These are phyloP conservation scores for Thunnus thynnus DNA, from an alignment of 2,113 vertebrate species.

Conservation along the genomic window DNA sequence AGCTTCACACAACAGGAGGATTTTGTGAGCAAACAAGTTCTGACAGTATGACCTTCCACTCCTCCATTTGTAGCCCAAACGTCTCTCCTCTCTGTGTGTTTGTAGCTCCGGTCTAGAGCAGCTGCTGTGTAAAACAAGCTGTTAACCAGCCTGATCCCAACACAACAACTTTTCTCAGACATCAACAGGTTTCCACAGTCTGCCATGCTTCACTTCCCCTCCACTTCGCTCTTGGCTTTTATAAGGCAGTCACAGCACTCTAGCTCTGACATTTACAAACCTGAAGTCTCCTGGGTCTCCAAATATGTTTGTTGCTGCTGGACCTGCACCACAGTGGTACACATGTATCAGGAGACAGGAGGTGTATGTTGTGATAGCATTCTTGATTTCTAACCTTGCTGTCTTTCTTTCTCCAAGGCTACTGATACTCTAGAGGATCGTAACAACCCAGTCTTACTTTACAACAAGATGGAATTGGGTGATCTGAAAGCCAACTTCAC, in stretches of 20 bases:
- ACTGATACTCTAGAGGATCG: slow-evolving; percentile 93
- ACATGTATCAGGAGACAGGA: slow-evolving; percentile 47
- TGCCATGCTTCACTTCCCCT: slow-evolving; percentile 55
- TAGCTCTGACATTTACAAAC: slow-evolving; percentile 73
- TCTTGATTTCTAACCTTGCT: slow-evolving; percentile 45
- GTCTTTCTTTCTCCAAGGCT: slow-evolving; percentile 82
- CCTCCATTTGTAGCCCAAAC: slow-evolving; percentile 17
- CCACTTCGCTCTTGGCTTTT: slow-evolving; percentile 63
- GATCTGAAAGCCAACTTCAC: slow-evolving; percentile 90
- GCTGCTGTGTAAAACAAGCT: slow-evolving; percentile 45
- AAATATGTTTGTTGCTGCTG: slow-evolving; percentile 64
- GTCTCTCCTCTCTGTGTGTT: slow-evolving; percentile 7
- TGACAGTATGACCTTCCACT: slow-evolving; percentile 5
- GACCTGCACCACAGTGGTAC: slow-evolving; percentile 36
- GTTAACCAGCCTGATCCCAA: slow-evolving; percentile 34
- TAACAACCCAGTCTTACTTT: slow-evolving; percentile 92
- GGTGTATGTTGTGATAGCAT: slow-evolving; percentile 46
- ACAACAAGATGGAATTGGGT: slow-evolving; percentile 93
- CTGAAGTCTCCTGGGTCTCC: slow-evolving; percentile 40
- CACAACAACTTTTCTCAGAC: slow-evolving; percentile 26
- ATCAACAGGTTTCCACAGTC: slow-evolving; percentile 53
- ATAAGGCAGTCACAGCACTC: slow-evolving; percentile 55
- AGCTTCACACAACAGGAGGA: slow-evolving; percentile 17
- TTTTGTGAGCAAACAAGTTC: slow-evolving; percentile 21
- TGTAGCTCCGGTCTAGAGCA: slow-evolving; percentile 41